Conservation (phyloP, 2,888 invertebrate species). For the Dione vanillae region DNA sequence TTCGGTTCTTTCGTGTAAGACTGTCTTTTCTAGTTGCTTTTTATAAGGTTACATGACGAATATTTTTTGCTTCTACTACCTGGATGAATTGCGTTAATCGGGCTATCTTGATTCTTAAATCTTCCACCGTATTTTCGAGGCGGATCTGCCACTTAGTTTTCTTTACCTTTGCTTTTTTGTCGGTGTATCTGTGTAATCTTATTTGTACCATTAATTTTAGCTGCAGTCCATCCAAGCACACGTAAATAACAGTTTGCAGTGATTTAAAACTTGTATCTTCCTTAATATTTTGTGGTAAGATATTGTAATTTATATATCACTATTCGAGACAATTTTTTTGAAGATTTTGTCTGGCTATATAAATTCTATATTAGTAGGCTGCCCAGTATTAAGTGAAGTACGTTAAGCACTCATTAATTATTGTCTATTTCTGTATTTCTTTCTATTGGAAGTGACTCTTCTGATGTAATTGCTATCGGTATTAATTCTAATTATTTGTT, state of each 20-base stretch:
- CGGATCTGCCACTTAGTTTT: conserved; percentile 37
- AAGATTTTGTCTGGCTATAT: conserved; percentile 5
- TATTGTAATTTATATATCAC: background rate
- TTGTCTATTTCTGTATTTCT: background rate
- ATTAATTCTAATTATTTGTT: background rate
- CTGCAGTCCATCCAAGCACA: conserved; percentile 26
- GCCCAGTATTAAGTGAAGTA: background rate
- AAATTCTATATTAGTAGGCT: background rate
- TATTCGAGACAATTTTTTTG: background rate
- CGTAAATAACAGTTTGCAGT: conserved; percentile 27
- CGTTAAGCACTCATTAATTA: background rate
- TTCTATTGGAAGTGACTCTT: conserved; percentile 4
- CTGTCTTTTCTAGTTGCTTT: too few species aligned
- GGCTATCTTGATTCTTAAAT: conserved; percentile 11
- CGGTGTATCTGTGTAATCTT: too few species aligned
- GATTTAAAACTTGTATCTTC: background rate
- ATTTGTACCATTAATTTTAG: conserved; percentile 18
- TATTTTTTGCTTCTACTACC: background rate
- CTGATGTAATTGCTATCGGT: conserved; percentile 2
- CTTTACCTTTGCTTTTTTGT: background rate
- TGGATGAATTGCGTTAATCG: background rate
- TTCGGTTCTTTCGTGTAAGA: too few species aligned
- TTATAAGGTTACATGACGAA: background rate
- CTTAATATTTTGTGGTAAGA: background rate
- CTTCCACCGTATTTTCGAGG: background rate